phyloP scores from a whole-genome alignment of 2,888 invertebrate species.

The Cryptocephalus moraei region DNA sequence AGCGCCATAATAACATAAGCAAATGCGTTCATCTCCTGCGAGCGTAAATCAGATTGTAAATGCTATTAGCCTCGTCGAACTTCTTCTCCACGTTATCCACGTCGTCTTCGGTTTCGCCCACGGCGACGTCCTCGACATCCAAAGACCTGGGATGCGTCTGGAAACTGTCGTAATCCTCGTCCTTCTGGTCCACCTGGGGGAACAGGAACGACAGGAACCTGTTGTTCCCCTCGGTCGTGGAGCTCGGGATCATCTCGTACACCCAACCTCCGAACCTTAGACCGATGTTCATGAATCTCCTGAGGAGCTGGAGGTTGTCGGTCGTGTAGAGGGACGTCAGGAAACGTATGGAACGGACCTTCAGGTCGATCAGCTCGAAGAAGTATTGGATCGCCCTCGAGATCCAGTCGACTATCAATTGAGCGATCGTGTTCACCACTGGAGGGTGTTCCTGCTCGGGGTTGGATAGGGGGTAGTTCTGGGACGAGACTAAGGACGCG shows the following conservation, averaged over 20 bases:
- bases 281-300: slow-evolving; percentile 13
- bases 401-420: slow-evolving; percentile 8
- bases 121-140: no score
- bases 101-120: no score
- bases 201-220: slow-evolving; percentile 8
- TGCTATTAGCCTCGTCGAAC: no score
- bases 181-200: slow-evolving; percentile 2
- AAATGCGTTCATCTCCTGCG: no score
- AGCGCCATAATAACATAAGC: no score
- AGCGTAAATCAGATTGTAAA: no score
- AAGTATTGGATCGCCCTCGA: slow-evolving; percentile 12
- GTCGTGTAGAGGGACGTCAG: slow-evolving; percentile 19
- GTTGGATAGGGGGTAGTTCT: no score
- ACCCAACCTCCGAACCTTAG: slow-evolving; percentile 12
- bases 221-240: slow-evolving; percentile 6
- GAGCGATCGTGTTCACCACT: slow-evolving; percentile 4
- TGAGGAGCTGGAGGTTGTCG: slow-evolving; percentile 22
- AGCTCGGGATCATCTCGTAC: slow-evolving; percentile 9
- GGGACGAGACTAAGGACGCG: no score
- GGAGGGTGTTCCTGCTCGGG: not conserved
- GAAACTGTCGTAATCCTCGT: no score
- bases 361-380: slow-evolving; percentile 20
- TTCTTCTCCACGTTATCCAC: no score
- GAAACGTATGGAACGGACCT: slow-evolving; percentile 18
- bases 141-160: no score